Percentiles rank a stretch among this genome's conserved stretches.
phyloP scores from a whole-genome alignment of 2,888 invertebrate species.

The Spilosoma lubricipeda region DNA sequence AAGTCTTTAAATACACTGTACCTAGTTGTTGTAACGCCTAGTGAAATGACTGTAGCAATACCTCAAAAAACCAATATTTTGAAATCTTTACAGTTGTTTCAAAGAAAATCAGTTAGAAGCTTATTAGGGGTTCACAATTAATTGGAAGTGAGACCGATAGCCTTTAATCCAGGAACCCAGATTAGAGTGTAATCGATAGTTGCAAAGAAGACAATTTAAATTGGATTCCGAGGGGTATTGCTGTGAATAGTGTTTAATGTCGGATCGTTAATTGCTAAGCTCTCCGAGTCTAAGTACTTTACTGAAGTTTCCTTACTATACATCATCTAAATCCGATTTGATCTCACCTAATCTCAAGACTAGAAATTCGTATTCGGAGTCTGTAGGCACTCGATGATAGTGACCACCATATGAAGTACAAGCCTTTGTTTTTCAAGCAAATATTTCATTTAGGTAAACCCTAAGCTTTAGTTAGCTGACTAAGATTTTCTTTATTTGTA shows the following conservation, averaged over 20 bases:
- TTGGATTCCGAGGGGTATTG: neutral
- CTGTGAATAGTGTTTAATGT: neutral
- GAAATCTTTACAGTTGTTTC: neutral
- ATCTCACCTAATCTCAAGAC: neutral
- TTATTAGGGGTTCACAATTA: neutral
- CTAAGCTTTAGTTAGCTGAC: too few species aligned
- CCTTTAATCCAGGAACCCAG: neutral
- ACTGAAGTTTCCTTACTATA: neutral
- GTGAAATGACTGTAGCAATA: constrained; percentile 29
- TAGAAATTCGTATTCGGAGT: neutral
- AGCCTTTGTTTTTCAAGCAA: too few species aligned
- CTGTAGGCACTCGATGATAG: too few species aligned
- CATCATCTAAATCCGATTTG: neutral
- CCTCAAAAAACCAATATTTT: neutral
- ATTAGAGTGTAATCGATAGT: neutral
- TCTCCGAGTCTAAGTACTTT: neutral
- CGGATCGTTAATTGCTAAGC: neutral
- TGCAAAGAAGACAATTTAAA: neutral
- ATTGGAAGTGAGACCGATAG: neutral
- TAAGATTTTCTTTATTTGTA: too few species aligned
- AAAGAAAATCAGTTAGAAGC: neutral
- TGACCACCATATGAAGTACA: too few species aligned
- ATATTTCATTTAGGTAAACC: too few species aligned
- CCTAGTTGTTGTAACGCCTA: constrained; percentile 22
- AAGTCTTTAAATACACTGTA: neutral